phyloP scores from a whole-genome alignment of 2,888 invertebrate species.

The Pemphredon lugubris region DNA sequence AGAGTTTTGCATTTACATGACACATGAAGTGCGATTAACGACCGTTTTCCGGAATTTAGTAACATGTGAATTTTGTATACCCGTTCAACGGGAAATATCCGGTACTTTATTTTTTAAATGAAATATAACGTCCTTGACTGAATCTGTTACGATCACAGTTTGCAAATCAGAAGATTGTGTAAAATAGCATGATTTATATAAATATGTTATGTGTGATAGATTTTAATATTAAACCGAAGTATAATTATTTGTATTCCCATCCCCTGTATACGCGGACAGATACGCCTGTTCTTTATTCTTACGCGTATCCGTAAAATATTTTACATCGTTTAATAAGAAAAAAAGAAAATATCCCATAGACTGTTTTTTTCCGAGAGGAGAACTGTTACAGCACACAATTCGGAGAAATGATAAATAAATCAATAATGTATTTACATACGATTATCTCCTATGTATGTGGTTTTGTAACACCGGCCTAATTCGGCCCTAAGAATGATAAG shows the following conservation, averaged over 20 bases:
- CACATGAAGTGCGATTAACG: not conserved
- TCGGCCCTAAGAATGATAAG: constrained; percentile 20
- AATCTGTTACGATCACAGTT: not conserved
- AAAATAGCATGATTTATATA: constrained; percentile 5
- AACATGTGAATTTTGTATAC: too few relatives aligned
- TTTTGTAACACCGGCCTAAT: constrained; percentile 41
- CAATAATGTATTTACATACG: constrained; percentile 6
- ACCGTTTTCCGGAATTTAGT: not conserved
- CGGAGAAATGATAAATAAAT: constrained; percentile 13
- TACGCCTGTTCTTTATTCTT: not conserved
- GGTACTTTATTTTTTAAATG: too few relatives aligned
- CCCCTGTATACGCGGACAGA: not conserved
- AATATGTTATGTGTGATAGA: not conserved
- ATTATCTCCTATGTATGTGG: constrained; percentile 6
- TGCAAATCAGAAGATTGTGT: not conserved
- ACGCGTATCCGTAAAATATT: not conserved
- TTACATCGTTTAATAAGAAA: not conserved
- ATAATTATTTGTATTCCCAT: not conserved
- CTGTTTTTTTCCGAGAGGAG: not conserved
- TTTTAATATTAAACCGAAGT: constrained; percentile 6
- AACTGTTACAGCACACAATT: not conserved
- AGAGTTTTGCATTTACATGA: not conserved
- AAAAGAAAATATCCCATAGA: not conserved
- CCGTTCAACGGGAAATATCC: too few relatives aligned
- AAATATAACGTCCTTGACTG: too few relatives aligned